Evolutionary conservation across 92 coral and sea anemone species (phyloP), one percentile per base, ranked within the genome.

Genomic region (Desmophyllum pertusum): DNA sequence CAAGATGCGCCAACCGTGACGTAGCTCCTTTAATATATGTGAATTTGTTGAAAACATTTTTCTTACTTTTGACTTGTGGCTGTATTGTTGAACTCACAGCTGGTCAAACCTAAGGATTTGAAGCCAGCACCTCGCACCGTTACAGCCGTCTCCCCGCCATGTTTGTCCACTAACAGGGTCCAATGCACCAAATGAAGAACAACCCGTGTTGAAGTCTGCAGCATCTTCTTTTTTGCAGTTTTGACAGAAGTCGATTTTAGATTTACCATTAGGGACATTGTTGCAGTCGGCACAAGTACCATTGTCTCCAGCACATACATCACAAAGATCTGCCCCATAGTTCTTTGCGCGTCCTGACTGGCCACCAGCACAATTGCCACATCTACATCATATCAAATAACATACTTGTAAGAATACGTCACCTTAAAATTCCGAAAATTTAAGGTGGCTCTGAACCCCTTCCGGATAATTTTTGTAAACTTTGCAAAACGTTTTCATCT

Each of bases 71-170:
- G 19, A 40, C 13, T 38, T 10, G 52, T 21, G 30, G 81, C 8
- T 21, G 52, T 39, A 50, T 80, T 73, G 37, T 72, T 40, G 31
- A 91, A 78, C 9, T 87, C 72, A 88, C 98, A 94, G 40, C 52
- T 62, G 19, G 91, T 90, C 30, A 84, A 80, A 5, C 79, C 11
- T 13, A 38, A 53, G 30, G 57, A 29, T 48, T 81, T 62, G 19
- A 89, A 75, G 1, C 98, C 98, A 40, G 93, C 98, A 9, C 95
- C 98, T 41, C 45, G 69, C 4, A 94, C 89, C 6, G 71, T 73
- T 0, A 94, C 65, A 4, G 31, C 69, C 0, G 83, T 86, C 14
- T 87, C 85, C 0, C 88, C 89, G 14, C 78, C 48, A 36, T 30
- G 36, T n/a, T 10, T 83, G 78, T 21, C 95, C 98, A 37, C 98